Evolutionary conservation across 2,888 invertebrate species (phyloP), one percentile per base, ranked within the genome.

Genomic region (Busseola fusca): DNA sequence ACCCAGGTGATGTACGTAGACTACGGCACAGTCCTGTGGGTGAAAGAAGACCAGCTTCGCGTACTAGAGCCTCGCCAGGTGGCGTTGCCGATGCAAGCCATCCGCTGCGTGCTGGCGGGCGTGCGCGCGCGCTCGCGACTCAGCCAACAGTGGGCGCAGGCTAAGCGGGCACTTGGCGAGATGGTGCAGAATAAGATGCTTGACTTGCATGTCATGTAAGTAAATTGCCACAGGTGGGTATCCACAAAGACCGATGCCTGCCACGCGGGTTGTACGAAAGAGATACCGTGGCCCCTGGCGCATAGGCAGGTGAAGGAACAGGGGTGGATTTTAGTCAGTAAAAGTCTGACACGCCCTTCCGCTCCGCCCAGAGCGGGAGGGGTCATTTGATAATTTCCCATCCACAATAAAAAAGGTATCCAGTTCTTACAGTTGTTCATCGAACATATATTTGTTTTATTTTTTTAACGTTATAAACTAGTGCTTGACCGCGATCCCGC

Each of bases 1-100:
- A 14, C 25, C 0, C 85, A 96, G 96, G 96, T 97, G n/a, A 93
- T 95, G 77, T 97, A 96, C 89, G 93, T 97, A 16, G 97, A 97
- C 94, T 97, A 97, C 91, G 97, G 97, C 80, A 97, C 97, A 83
- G 91, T 91, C 14, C 92, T 96, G 3, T 94, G 93, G 80, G 96
- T 97, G 52, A 91, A 93, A 60, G 93, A 93, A 60, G 90, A 89
- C 73, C 93, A 96, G 77, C 93, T 97, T 10, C 96, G 96, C 80
- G 89, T 91, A 18, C 93, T 97, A 48, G 96, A 96, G 74, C 90
- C 93, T 12, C 95, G 96, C 5, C 96, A 96, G 84, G 91, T 93
- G 87, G 68, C 81, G 48, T 88, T 97, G 69, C 96, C 97, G 0
- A 92, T 93, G 69, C 97, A 97, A 88, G 97, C 97, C 0, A 86